These are phyloP conservation scores for Sphaeramia orbicularis DNA, from an alignment of 2,797 vertebrate genomes.

Conservation along the genomic window DNA sequence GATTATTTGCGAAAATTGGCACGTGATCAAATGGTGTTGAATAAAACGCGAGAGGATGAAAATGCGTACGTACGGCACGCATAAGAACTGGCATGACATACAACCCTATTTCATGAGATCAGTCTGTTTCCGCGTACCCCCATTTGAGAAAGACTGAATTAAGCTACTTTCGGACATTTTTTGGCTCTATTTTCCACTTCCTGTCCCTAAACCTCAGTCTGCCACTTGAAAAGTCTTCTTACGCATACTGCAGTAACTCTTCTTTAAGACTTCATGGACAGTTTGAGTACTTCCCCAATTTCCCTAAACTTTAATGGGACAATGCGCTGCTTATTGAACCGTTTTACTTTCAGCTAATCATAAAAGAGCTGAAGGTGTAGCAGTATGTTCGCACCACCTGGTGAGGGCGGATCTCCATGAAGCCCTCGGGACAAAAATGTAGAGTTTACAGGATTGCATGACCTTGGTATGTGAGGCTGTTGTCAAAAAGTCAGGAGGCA, in stretches of 20 bases:
- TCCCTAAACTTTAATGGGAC: conserved; percentile 27
- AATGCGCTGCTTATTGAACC: conserved; percentile 9
- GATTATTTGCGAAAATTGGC: too few species aligned
- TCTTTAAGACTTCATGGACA: conserved; percentile 25
- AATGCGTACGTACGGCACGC: too few species aligned
- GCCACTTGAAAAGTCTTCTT: not conserved
- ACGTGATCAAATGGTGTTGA: too few species aligned
- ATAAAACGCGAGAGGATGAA: too few species aligned
- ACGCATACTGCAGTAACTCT: conserved; percentile 10
- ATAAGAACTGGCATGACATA: too few species aligned
- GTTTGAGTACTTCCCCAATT: conserved; percentile 42
- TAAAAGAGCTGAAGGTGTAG: conserved; percentile 15
- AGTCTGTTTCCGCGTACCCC: too few species aligned
- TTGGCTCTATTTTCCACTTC: not conserved
- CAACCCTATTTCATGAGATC: too few species aligned
- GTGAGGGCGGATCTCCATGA: conserved; percentile 32
- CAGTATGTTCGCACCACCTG: conserved; percentile 59
- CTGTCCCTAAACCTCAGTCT: conserved; percentile 21
- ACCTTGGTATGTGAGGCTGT: conserved; percentile 50
- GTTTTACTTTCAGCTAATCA: conserved; percentile 24
- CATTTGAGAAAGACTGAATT: too few species aligned
- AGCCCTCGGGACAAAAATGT: conserved; percentile 47
- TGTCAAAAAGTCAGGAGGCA: conserved; percentile 41
- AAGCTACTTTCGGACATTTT: conserved; percentile 11
- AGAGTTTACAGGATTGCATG: conserved; percentile 27